Evolutionary conservation across 1,140 invertebrate genomes (phyloP).

Genomic region (Drosophila watanabei): DNA sequence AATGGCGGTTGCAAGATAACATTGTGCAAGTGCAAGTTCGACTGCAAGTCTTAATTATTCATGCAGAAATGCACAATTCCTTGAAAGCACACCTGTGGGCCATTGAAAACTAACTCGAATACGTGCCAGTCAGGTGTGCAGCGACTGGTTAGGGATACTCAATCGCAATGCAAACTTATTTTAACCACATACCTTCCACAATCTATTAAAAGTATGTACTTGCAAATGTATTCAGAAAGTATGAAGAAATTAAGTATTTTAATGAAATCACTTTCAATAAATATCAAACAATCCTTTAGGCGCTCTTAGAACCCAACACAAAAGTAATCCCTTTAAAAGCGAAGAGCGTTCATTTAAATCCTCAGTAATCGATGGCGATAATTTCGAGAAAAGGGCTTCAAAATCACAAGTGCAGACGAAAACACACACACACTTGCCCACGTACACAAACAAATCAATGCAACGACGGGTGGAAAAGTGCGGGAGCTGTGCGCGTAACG

Average conservation of each 20-base stretch:
- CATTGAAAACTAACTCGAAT: conserved; percentile 10
- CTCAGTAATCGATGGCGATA: conserved; percentile 4
- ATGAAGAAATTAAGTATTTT: neutral
- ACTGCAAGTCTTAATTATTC: neutral
- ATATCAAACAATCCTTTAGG: neutral
- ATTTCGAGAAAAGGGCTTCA: conserved; percentile 11
- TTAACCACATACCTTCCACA: neutral
- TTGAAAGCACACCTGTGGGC: conserved; percentile 38
- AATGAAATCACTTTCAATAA: neutral
- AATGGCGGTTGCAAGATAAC: conserved; percentile 1
- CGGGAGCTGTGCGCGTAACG: conserved; percentile 5
- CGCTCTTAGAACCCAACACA: too few relatives aligned
- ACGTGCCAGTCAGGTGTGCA: conserved; percentile 13
- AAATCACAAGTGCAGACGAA: conserved; percentile 26
- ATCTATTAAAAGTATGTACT: conserved; percentile 1
- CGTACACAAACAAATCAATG: conserved; percentile 43
- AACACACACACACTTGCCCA: neutral
- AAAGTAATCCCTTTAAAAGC: neutral
- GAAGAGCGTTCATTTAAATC: neutral
- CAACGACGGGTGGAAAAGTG: conserved; percentile 3
- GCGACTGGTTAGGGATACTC: conserved; percentile 6
- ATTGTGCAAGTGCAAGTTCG: neutral
- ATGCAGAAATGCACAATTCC: conserved; percentile 31
- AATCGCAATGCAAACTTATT: neutral
- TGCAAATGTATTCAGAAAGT: neutral